phyloP scores from a whole-genome alignment of 1,140 invertebrate genomes.

The Drosophila mauritiana region DNA sequence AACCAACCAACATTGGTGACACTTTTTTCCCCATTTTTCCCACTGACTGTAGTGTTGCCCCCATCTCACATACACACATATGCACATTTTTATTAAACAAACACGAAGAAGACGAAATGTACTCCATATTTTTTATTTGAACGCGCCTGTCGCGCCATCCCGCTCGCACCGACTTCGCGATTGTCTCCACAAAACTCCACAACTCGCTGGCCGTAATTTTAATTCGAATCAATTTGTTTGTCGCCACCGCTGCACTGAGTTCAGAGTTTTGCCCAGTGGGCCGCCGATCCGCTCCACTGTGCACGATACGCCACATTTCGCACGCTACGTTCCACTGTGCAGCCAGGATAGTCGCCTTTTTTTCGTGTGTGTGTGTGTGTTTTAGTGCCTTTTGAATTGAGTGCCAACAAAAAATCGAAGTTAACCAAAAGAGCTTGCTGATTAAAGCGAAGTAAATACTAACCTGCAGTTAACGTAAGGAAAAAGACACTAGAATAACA shows the following conservation, averaged over 20 bases:
- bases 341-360: conserved; percentile 22
- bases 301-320: background rate
- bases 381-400: background rate
- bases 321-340: background rate
- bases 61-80: background rate
- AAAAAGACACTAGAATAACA: too few relatives aligned
- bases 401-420: background rate
- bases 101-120: conserved; percentile 21
- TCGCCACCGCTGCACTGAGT: conserved; percentile 59
- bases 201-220: conserved; percentile 63
- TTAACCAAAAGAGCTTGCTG: background rate
- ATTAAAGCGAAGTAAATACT: background rate
- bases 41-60: background rate
- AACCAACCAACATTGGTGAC: conserved; percentile 65
- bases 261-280: conserved; percentile 62
- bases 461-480: background rate
- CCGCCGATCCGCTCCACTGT: conserved; percentile 41
- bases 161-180: conserved; percentile 12
- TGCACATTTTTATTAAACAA: conserved; percentile 65
- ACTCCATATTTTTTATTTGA: conserved; percentile 70
- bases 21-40: conserved; percentile 37
- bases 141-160: conserved; percentile 41
- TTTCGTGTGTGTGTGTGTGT: background rate
- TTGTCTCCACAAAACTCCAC: conserved; percentile 31
- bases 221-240: conserved; percentile 82